Percentiles rank a stretch among this genome's conserved stretches.
Evolutionary conservation across 2,888 invertebrate species (phyloP).

Genomic region (Clanis bilineata): DNA sequence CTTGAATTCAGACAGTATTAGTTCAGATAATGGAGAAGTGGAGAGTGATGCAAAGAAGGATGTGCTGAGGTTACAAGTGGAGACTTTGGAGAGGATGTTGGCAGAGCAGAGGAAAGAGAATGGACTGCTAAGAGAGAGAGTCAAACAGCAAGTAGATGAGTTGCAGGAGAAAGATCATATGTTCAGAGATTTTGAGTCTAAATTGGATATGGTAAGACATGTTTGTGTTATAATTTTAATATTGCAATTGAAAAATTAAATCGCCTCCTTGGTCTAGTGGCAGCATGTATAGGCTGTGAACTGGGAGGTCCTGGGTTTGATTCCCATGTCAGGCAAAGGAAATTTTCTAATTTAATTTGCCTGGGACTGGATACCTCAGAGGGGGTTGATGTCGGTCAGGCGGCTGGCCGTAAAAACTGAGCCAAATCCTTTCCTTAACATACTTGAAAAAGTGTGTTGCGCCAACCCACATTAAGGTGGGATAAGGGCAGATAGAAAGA

Average conservation of each 20-base stretch:
- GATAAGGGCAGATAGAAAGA: too few species aligned
- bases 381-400: too few species aligned
- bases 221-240: not conserved
- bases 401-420: too few species aligned
- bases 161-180: slow-evolving; percentile 61
- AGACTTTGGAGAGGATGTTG: slow-evolving; percentile 61
- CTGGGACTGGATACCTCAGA: too few species aligned
- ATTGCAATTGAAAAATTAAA: not conserved
- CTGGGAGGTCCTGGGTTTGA: too few species aligned
- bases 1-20: slow-evolving; percentile 22
- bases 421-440: too few species aligned
- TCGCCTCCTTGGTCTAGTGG: too few species aligned
- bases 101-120: slow-evolving; percentile 69
- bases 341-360: too few species aligned
- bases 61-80: slow-evolving; percentile 56
- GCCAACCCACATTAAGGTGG: too few species aligned
- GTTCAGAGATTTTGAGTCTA: slow-evolving; percentile 74
- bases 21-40: slow-evolving; percentile 15
- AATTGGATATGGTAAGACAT: slow-evolving; percentile 71
- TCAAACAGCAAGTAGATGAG: slow-evolving; percentile 66
- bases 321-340: too few species aligned
- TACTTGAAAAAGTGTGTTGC: too few species aligned
- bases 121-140: slow-evolving; percentile 49
- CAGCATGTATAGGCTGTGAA: too few species aligned
- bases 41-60: slow-evolving; percentile 46